phyloP scores from a whole-genome alignment of 1,140 invertebrate genomes.

The Oppia nitens region DNA sequence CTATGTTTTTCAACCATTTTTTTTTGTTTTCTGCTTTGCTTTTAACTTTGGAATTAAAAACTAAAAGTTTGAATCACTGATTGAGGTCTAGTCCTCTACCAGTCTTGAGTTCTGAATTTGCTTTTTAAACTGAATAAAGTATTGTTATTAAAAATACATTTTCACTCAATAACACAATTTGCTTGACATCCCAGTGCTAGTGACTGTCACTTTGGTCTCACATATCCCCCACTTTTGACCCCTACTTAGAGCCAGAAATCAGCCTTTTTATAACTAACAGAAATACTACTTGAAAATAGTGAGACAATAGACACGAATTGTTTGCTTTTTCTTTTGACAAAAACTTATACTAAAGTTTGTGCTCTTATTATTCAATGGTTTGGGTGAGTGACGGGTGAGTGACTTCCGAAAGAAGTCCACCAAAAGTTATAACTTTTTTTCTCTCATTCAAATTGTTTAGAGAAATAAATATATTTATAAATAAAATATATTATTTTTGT shows the following conservation, averaged over 20 bases:
- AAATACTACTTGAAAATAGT: neutral
- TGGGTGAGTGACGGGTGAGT: neutral
- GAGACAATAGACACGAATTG: neutral
- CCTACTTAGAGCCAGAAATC: neutral
- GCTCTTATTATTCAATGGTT: too few species aligned
- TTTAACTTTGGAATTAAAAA: neutral
- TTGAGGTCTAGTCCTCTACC: neutral
- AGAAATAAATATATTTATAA: neutral
- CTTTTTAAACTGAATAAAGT: too few species aligned
- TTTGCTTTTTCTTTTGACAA: neutral
- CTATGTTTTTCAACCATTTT: neutral
- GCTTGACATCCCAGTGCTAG: too few species aligned
- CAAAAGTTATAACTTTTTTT: too few species aligned
- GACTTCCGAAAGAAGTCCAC: too few species aligned
- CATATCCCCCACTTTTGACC: neutral
- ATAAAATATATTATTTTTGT: neutral
- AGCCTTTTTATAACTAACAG: neutral
- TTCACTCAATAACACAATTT: too few species aligned
- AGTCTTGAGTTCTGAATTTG: too few species aligned
- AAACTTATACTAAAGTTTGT: too few species aligned
- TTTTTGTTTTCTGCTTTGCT: neutral
- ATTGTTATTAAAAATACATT: too few species aligned
- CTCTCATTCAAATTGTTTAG: neutral
- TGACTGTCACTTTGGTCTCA: neutral
- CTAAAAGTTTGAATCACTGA: neutral